Evolutionary conservation across 2,113 vertebrate species (phyloP).

Genomic region (Crotalus horridus): DNA sequence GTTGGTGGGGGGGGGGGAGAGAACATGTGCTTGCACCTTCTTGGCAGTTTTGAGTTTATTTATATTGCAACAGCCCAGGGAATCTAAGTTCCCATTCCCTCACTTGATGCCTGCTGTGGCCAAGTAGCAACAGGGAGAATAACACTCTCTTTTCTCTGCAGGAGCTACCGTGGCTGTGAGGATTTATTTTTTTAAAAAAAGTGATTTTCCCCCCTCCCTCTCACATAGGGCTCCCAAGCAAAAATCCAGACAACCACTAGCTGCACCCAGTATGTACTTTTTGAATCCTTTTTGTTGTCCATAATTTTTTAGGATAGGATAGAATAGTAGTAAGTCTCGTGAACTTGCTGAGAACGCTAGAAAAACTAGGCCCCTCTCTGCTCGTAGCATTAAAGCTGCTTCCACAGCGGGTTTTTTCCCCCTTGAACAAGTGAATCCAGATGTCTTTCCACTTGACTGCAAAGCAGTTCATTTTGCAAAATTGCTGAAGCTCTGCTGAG

Average conservation of each 20-base stretch:
- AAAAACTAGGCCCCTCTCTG: neutral
- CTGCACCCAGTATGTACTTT: neutral
- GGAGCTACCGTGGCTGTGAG: neutral
- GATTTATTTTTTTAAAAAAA: neutral
- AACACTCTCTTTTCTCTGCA: neutral
- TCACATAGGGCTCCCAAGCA: neutral
- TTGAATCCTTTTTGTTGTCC: neutral
- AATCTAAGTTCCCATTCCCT: neutral
- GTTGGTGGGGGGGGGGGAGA: fast-evolving
- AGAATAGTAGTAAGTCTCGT: neutral
- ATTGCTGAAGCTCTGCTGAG: neutral
- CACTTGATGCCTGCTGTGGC: neutral
- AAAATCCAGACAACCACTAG: neutral
- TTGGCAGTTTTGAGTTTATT: neutral
- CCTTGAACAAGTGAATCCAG: neutral
- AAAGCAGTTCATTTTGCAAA: neutral
- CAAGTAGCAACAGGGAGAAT: neutral
- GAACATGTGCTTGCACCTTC: neutral
- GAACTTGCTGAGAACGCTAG: too few species aligned
- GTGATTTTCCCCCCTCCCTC: neutral
- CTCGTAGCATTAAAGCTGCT: neutral
- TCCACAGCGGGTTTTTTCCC: neutral
- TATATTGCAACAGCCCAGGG: neutral
- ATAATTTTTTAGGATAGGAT: neutral
- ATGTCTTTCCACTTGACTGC: neutral